These are phyloP conservation scores for Cettia cetti DNA, from an alignment of 2,113 vertebrate genomes.

Conservation along the genomic window DNA sequence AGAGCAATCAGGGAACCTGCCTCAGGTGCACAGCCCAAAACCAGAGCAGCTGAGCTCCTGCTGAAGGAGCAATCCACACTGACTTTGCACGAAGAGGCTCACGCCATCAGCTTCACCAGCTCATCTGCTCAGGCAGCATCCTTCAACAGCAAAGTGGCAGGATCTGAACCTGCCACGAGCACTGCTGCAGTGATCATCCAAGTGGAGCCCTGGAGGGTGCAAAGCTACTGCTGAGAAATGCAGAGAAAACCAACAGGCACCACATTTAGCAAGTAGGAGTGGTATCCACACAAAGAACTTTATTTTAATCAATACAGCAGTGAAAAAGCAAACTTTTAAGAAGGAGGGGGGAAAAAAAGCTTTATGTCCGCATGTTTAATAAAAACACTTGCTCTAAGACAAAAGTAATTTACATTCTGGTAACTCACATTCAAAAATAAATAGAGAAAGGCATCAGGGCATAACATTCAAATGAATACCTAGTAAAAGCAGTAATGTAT, in stretches of 20 bases:
- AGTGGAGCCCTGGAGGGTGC: neutral
- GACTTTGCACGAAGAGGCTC: neutral
- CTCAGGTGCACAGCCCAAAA: neutral
- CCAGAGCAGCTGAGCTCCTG: neutral
- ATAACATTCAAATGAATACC: constrained; percentile 33
- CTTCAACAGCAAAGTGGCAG: neutral
- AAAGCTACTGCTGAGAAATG: neutral
- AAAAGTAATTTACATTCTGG: constrained; percentile 19
- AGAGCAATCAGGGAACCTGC: neutral
- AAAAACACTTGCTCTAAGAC: constrained; percentile 3
- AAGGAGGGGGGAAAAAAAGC: accelerated
- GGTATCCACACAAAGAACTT: constrained; percentile 25
- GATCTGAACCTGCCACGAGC: neutral
- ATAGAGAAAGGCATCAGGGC: constrained; percentile 25
- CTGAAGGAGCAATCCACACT: neutral
- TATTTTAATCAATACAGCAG: constrained; percentile 42
- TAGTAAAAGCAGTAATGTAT: constrained; percentile 18
- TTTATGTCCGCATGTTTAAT: neutral
- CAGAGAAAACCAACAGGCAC: neutral
- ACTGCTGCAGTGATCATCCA: neutral
- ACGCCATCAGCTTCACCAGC: neutral
- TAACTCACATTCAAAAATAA: constrained; percentile 45
- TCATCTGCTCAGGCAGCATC: neutral
- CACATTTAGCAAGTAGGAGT: neutral
- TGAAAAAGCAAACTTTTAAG: constrained; percentile 18